phyloP scores from a whole-genome alignment of 2,888 invertebrate genomes.

The Rhagonycha lutea region DNA sequence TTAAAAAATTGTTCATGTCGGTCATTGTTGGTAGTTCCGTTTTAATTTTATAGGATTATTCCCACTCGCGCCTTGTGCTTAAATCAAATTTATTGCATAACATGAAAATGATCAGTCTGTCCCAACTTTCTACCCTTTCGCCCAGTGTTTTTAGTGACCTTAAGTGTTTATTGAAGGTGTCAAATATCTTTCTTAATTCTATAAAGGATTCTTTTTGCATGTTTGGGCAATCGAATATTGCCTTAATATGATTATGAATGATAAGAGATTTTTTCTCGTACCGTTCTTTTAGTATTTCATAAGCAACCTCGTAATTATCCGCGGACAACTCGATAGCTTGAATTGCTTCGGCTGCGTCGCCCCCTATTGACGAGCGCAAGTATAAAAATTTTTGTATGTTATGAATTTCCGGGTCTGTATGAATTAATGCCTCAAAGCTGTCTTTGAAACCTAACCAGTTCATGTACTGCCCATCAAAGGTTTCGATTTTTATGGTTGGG shows the following conservation, averaged over 20 bases:
- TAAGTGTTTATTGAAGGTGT: constrained; percentile 10
- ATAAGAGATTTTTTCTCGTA: constrained; percentile 3
- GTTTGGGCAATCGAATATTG: neutral
- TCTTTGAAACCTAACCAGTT: neutral
- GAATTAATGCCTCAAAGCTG: neutral
- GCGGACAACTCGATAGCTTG: neutral
- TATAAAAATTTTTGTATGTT: neutral
- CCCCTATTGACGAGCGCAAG: neutral
- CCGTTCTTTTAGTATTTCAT: neutral
- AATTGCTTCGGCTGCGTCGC: neutral
- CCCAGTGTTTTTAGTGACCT: constrained; percentile 2
- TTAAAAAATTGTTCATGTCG: neutral
- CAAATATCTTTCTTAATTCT: constrained; percentile 7
- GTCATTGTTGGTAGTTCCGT: too few relatives aligned
- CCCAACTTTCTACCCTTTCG: neutral
- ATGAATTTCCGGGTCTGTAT: neutral
- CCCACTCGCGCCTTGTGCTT: neutral
- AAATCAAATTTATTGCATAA: neutral
- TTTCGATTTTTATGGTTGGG: neutral
- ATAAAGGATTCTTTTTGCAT: neutral
- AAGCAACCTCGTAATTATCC: neutral
- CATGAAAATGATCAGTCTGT: neutral
- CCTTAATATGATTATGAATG: neutral
- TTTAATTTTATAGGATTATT: too few relatives aligned
- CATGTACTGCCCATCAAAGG: neutral